Conservation (phyloP, 1,140 invertebrate species). For the Dendroctonus valens region DNA sequence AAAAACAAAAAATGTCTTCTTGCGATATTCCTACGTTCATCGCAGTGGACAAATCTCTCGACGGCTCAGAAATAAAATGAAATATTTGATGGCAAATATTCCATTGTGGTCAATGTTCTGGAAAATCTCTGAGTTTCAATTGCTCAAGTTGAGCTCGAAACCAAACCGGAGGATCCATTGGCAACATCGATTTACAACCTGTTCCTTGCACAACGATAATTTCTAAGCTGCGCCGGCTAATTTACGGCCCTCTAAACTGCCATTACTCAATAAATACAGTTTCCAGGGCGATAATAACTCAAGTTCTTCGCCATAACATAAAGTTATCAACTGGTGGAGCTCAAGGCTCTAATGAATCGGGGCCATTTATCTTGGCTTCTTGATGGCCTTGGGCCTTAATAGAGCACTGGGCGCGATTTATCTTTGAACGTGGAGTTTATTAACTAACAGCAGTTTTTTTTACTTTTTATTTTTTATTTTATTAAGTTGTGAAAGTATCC, state of each 20-base stretch:
- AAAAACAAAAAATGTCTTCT: too few relatives aligned
- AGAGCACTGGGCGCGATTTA: slow-evolving; percentile 4
- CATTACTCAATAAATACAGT: slow-evolving; percentile 2
- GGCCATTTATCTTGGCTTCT: slow-evolving; percentile 4
- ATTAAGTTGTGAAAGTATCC: neutral
- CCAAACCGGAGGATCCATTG: too few relatives aligned
- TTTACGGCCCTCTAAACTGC: neutral
- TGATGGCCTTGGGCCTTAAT: slow-evolving; percentile 4
- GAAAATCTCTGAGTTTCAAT: too few relatives aligned
- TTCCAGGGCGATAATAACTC: slow-evolving; percentile 5
- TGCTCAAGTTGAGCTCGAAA: too few relatives aligned
- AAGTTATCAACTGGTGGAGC: slow-evolving; percentile 7
- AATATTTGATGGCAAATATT: too few relatives aligned
- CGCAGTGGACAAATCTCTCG: too few relatives aligned
- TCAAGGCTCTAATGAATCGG: slow-evolving; percentile 10
- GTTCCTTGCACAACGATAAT: too few relatives aligned
- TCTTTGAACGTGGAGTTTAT: neutral
- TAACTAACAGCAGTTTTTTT: neutral
- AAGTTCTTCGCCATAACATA: slow-evolving; percentile 8
- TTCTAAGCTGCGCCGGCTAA: neutral
- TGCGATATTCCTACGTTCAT: too few relatives aligned
- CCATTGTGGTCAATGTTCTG: too few relatives aligned
- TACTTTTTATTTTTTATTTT: neutral
- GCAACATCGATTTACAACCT: too few relatives aligned
- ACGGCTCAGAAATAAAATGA: too few relatives aligned